Evolutionary conservation across 2,797 vertebrate genomes (phyloP), one percentile per base, ranked within the genome.

Genomic region (Microctenopoma stevenorrisi): DNA sequence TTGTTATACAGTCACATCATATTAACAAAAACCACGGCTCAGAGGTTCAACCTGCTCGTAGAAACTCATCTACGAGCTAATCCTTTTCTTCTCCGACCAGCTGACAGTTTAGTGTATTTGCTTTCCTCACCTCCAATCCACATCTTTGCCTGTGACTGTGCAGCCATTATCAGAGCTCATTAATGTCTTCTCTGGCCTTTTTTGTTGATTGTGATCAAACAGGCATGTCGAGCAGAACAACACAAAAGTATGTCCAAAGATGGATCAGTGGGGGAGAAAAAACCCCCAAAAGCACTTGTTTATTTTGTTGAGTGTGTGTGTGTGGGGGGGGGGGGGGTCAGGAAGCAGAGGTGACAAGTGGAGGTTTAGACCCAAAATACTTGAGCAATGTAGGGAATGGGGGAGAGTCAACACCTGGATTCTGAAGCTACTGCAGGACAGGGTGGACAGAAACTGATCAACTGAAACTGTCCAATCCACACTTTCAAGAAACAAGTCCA

Each of bases 131-230:
- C 61, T 74, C 52, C 74, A 90, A 84, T 90, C 79, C 84, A 81
- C 86, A 86, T 85, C 74, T 68, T 7, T 28, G n/a, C 18, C 64
- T 15, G 9, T 67, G 65, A 68, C 56, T 63, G 62, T 42, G 3
- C 46, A 55, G 64, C 59, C 78, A 57, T 75, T 81, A 82, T 79
- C 80, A 74, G 18, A 61, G 76, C 63, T 81, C 84, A 81, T 90
- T 85, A 87, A 79, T 51, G 72, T 44, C 25, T 51, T 65, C 28
- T 74, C 66, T 40, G 66, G 26, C 46, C 60, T 64, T 72, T 79
- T 85, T 87, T 88, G 88, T 89, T 74, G 83, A 89, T 90, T 89
- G 84, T 69, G 87, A 85, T 83, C 82, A 83, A 88, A 86, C 85
- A 74, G 51, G 16, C 66, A 42, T 35, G 43, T 26, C 13, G 54